Evolutionary conservation across 2,113 vertebrate species (phyloP), one percentile per base, ranked within the genome.

Genomic region (Saimiri boliviensis): DNA sequence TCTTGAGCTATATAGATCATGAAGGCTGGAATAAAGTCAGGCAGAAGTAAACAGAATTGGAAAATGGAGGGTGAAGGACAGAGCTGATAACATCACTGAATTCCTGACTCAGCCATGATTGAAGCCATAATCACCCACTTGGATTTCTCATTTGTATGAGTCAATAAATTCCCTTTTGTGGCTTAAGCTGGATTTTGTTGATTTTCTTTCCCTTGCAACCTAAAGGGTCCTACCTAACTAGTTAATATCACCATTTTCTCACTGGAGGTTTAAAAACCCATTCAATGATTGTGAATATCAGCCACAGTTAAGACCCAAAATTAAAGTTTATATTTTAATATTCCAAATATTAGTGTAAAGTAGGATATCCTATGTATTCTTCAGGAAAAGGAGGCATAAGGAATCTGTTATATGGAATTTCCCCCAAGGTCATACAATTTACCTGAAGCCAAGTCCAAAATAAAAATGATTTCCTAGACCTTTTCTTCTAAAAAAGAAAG

Each of bases 361-460:
- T 79, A 96, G 82, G 45, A 88, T 92, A 88, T 94, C 52, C 89
- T 95, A 97, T 84, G 96, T 82, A 74, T 86, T 95, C 56, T 95
- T 93, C 73, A 94, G 86, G 88, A 93, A 90, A 83, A 96, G 68
- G 92, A 95, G 71, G 76, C 71, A 87, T 92, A 93, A 86, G 63
- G 54, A 96, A 92, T 52, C 86, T 82, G 60, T n/a, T 94, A 89
- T 70, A 42, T 42, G 68, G 66, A 95, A 91, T 93, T 95, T 93
- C 37, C 79, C 47, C 71, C 73, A 95, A 70, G 89, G 86, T 52
- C 71, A 74, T 45, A 93, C 5, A 95, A 93, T 45, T 92, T 74
- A 91, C 91, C 74, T 86, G 80, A 95, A 96, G 74, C 86, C 95
- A 96, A 93, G 42, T 84, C n/a, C 47, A 95, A 35, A 85, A 23